Evolutionary conservation across 2,113 vertebrate genomes (phyloP).

Genomic region (Xiphophorus hellerii): DNA sequence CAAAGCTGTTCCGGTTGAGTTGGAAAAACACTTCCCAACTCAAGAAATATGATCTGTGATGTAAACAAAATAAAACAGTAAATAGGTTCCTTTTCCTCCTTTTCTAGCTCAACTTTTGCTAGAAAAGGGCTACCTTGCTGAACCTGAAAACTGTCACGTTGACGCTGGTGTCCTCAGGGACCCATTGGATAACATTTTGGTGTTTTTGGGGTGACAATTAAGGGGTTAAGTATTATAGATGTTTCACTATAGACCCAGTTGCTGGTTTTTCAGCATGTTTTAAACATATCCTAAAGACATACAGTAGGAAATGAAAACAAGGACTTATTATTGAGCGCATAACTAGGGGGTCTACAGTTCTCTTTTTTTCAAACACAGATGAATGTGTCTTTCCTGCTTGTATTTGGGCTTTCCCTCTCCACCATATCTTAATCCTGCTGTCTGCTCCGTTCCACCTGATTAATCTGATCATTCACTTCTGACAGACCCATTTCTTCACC

Average conservation of each 20-base stretch:
- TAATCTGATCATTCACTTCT: constrained; percentile 74
- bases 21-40: neutral
- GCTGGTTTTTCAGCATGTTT: neutral
- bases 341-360: constrained; percentile 3
- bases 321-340: constrained; percentile 25
- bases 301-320: constrained; percentile 4
- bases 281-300: neutral
- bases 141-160: no score
- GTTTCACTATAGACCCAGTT: no score
- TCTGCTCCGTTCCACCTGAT: constrained; percentile 66
- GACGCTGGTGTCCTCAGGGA: no score
- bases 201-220: no score
- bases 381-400: constrained; percentile 41
- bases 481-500: constrained; percentile 60
- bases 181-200: no score
- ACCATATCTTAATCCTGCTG: constrained; percentile 63
- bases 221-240: no score
- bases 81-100: neutral
- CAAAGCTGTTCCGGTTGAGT: neutral
- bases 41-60: neutral
- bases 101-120: neutral
- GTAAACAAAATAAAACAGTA: neutral
- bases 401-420: constrained; percentile 58
- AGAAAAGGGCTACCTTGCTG: no score
- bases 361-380: constrained; percentile 6